phyloP scores from a whole-genome alignment of 2,113 vertebrate species.

The Oriolus oriolus region DNA sequence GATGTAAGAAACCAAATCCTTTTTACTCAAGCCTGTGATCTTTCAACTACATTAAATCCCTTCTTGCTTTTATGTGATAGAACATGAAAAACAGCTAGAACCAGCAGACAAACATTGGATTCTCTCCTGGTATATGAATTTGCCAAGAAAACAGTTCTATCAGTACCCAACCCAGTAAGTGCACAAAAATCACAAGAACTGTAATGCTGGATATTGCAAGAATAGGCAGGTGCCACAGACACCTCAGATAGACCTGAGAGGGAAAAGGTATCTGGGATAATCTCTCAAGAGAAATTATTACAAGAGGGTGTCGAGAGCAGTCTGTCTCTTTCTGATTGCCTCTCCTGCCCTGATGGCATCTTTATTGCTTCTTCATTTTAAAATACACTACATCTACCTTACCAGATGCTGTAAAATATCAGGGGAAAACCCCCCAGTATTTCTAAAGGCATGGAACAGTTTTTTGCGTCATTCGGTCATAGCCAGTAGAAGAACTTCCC shows the following conservation, averaged over 20 bases:
- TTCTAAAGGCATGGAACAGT: neutral
- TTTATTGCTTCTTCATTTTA: neutral
- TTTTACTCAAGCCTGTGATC: neutral
- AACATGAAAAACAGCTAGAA: neutral
- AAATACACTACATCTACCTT: neutral
- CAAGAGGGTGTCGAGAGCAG: neutral
- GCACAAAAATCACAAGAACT: neutral
- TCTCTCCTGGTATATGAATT: neutral
- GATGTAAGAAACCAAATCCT: neutral
- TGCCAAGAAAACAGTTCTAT: neutral
- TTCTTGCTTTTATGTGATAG: neutral
- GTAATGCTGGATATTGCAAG: neutral
- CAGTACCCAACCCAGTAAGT: neutral
- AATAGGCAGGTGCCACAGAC: neutral
- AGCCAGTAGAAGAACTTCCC: neutral
- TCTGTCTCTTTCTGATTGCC: neutral
- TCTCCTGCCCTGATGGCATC: neutral
- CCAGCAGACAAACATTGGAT: neutral
- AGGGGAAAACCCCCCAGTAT: fast-evolving
- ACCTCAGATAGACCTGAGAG: neutral
- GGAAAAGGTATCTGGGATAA: neutral
- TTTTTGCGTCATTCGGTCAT: neutral
- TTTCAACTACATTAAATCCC: neutral
- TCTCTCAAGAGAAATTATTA: neutral
- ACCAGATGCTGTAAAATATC: neutral